Evolutionary conservation across 2,797 vertebrate species (phyloP).

Genomic region (Catharus ustulatus): DNA sequence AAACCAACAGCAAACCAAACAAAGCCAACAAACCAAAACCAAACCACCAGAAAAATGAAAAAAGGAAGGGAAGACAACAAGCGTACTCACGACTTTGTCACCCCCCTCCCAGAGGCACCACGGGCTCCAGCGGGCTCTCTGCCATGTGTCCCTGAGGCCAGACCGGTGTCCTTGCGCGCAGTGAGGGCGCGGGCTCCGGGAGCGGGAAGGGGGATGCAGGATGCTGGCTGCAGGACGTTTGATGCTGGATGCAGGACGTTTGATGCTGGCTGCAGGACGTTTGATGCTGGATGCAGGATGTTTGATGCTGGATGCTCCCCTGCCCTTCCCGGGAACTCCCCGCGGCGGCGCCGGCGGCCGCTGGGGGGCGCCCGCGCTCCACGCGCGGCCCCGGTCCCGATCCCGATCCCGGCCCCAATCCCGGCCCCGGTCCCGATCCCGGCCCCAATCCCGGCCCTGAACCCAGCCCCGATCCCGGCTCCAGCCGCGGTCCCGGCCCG

Average conservation of each 20-base stretch:
- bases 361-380: slow-evolving; percentile 73
- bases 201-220: neutral
- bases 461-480: neutral
- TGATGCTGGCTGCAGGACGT: neutral
- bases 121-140: neutral
- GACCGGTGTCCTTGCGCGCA: neutral
- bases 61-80: neutral
- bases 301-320: neutral
- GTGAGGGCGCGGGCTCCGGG: neutral
- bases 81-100: neutral
- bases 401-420: neutral
- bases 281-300: neutral
- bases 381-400: neutral
- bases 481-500: no score
- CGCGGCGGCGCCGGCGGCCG: neutral
- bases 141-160: neutral
- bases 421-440: fast-evolving
- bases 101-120: neutral
- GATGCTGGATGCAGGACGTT: neutral
- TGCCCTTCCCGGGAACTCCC: neutral
- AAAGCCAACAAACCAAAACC: neutral
- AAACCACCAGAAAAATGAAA: neutral
- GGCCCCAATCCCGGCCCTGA: neutral
- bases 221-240: neutral
- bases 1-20: no score